Conservation (phyloP, 2,888 invertebrate genomes). For the Pterostichus niger region DNA sequence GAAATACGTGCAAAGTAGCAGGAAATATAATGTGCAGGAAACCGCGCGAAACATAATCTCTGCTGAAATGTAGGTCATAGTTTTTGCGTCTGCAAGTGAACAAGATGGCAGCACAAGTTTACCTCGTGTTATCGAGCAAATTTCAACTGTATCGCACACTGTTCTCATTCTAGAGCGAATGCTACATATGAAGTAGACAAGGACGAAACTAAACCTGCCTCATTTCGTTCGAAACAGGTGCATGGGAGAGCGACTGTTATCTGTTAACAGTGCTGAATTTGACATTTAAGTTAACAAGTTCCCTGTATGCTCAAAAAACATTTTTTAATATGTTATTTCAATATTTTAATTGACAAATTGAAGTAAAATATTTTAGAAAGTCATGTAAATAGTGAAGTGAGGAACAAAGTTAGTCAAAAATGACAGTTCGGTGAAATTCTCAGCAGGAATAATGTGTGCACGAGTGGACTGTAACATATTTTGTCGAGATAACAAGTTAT, state of each 20-base stretch:
- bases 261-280: too few species aligned
- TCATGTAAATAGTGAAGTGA: slow-evolving; percentile 12
- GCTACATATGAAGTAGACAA: slow-evolving; percentile 20
- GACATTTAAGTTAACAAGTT: too few species aligned
- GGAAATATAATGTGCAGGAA: neutral
- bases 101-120: slow-evolving; percentile 54
- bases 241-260: neutral
- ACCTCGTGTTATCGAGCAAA: slow-evolving; percentile 50
- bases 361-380: too few species aligned
- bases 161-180: slow-evolving; percentile 49
- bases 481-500: slow-evolving; percentile 37
- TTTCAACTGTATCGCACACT: slow-evolving; percentile 52
- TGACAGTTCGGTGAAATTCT: neutral
- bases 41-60: neutral
- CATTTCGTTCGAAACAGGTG: slow-evolving; percentile 45
- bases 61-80: slow-evolving; percentile 21
- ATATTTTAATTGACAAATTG: too few species aligned
- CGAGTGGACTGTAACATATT: slow-evolving; percentile 33
- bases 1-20: too few species aligned
- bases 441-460: too few species aligned
- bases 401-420: neutral
- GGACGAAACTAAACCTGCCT: slow-evolving; percentile 40
- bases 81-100: neutral
- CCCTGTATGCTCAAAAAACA: too few species aligned
- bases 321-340: too few species aligned